Evolutionary conservation across 1,140 invertebrate species (phyloP).

Genomic region (Maconellicoccus hirsutus): DNA sequence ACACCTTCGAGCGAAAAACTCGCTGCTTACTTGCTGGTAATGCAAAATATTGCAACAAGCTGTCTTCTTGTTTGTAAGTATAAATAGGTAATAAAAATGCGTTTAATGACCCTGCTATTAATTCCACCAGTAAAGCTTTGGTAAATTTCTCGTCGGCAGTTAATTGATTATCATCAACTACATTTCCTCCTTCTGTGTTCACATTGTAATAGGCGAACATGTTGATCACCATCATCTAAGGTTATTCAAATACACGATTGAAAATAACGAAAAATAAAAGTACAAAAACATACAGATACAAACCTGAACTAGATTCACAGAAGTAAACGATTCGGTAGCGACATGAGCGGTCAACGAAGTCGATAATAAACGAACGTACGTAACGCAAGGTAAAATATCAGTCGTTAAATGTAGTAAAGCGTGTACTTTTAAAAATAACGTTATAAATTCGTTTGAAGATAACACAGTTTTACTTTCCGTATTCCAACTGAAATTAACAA

Average conservation of each 20-base stretch:
- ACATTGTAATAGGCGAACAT: constrained; percentile 56
- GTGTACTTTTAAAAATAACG: constrained; percentile 54
- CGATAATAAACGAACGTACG: constrained; percentile 48
- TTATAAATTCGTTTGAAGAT: constrained; percentile 53
- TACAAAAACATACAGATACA: neutral
- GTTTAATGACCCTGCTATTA: constrained; percentile 54
- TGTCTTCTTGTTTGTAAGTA: constrained; percentile 44
- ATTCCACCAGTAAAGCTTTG: constrained; percentile 45
- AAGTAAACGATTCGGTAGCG: constrained; percentile 61
- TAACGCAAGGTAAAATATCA: constrained; percentile 44
- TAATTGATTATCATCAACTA: constrained; percentile 36
- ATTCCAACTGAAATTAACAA: constrained; percentile 26
- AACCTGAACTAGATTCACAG: constrained; percentile 54
- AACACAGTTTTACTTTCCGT: constrained; percentile 38
- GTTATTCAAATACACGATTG: neutral
- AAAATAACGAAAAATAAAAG: neutral
- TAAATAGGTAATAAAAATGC: constrained; percentile 59
- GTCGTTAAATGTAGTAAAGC: constrained; percentile 46
- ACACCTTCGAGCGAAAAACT: neutral
- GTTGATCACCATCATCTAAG: constrained; percentile 60
- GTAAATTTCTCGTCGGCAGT: constrained; percentile 43
- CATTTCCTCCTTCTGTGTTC: constrained; percentile 35
- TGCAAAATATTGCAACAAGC: constrained; percentile 52
- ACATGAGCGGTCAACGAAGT: constrained; percentile 57
- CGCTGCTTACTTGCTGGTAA: constrained; percentile 50